Evolutionary conservation across 2,888 invertebrate genomes (phyloP), one percentile per base, ranked within the genome.

Genomic region (Disparrhopalites patrizii): DNA sequence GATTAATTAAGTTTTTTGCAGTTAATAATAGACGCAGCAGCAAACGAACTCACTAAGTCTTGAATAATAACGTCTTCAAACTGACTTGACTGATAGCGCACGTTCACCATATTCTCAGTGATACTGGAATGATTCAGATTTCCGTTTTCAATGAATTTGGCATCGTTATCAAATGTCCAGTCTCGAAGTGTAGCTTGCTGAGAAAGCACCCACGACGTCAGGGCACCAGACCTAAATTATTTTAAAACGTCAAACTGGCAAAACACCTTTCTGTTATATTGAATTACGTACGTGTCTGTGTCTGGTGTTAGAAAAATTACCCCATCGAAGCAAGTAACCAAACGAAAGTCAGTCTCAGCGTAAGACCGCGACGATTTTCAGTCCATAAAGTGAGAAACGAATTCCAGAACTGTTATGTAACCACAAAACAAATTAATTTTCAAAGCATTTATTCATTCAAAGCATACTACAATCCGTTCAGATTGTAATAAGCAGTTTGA

Each of bases 251-350:
- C 31, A 8, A 51, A 27, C n/a, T 55, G 31, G 36, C 7, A 56
- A 28, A 8, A 27, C 8, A 13, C 18, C 18, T 15, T 50, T n/a
- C 18, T n/a, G 18, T 15, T 50, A 18, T n/a, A 13, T n/a, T 40
- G 38, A 18, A 38, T 40, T 40, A n/a, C n/a, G n/a, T n/a, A n/a
- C n/a, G n/a, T n/a, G n/a, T n/a, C n/a, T n/a, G n/a, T n/a, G n/a
- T 20, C 18, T 31, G 30, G 30, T 28, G 23, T 47, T 7, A 47
- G 18, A 30, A 20, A 31, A 18, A 56, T 61, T 68, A 74, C 72
- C 74, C 74, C 70, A 74, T 71, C n/a, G 74, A 70, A n/a, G 73
- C 73, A 58, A 74, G 38, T 13, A 74, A 63, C 73, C 73, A 74
- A 62, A 74, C 70, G 8, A 73, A 38, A 27, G 64, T 66, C 47